Evolutionary conservation across 2,113 vertebrate genomes (phyloP).

Genomic region (Pantherophis guttatus): DNA sequence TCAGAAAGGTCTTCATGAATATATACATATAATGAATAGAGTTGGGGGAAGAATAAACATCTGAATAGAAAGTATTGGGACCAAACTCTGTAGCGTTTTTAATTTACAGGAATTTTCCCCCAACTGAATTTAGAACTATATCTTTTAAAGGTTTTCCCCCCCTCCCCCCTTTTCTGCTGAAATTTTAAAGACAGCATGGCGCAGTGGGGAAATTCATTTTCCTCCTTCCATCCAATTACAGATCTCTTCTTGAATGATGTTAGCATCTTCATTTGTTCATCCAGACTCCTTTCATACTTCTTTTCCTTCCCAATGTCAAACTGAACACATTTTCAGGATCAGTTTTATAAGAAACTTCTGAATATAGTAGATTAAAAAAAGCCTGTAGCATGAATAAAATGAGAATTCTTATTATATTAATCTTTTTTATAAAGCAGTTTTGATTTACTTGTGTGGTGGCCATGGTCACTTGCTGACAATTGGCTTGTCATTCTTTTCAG

Average conservation of each 20-base stretch:
- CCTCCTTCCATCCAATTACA: conserved; percentile 15
- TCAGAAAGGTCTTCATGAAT: conserved; percentile 62
- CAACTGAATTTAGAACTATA: conserved; percentile 68
- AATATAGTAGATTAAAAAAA: conserved; percentile 67
- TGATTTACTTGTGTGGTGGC: conserved; percentile 60
- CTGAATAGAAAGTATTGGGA: conserved; percentile 74
- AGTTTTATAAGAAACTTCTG: conserved; percentile 75
- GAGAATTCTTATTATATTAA: conserved; percentile 77
- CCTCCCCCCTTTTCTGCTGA: conserved; percentile 50
- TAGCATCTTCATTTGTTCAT: conserved; percentile 52
- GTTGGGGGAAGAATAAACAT: conserved; percentile 67
- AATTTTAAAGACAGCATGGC: conserved; percentile 56
- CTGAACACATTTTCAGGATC: conserved; percentile 66
- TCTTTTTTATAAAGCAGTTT: conserved; percentile 77
- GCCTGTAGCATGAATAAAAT: conserved; percentile 61
- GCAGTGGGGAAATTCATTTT: not conserved
- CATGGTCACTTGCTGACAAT: conserved; percentile 50
- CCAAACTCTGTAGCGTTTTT: conserved; percentile 71
- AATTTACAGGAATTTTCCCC: conserved; percentile 48
- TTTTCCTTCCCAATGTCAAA: conserved; percentile 47
- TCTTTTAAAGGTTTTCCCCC: conserved; percentile 61
- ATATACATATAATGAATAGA: conserved; percentile 63
- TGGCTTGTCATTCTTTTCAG: conserved; percentile 39
- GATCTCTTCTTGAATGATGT: conserved; percentile 50
- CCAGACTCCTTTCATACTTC: conserved; percentile 58